These are phyloP conservation scores for Drosophila lutescens DNA, from an alignment of 2,888 invertebrate genomes.

Conservation along the genomic window DNA sequence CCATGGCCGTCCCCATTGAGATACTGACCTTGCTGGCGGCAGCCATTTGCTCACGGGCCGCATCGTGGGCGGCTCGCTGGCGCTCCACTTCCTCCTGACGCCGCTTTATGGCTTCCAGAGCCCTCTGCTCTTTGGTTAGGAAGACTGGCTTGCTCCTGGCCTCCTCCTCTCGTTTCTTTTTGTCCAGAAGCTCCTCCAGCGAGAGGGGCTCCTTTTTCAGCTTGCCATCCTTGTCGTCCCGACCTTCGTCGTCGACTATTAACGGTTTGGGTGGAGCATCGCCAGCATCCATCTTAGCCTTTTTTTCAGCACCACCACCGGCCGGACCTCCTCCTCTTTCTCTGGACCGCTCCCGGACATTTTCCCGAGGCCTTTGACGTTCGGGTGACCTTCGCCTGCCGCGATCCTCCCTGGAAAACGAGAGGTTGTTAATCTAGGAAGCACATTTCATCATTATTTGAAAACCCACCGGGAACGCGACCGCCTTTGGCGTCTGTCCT, in stretches of 20 bases:
- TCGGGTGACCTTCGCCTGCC: constrained; percentile 65
- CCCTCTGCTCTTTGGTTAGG: constrained; percentile 97
- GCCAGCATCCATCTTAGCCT: constrained; percentile 44
- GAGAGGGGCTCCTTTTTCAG: constrained; percentile 93
- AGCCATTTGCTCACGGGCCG: constrained; percentile 63
- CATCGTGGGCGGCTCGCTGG: constrained; percentile 88
- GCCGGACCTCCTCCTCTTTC: constrained; percentile 53
- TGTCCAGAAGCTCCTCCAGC: constrained; percentile 96
- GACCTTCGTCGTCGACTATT: constrained; percentile 84
- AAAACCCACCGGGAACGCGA: constrained; percentile 72
- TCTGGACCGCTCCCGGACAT: constrained; percentile 62
- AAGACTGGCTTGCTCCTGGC: constrained; percentile 98
- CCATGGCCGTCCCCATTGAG: constrained; percentile 62
- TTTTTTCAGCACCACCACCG: constrained; percentile 70
- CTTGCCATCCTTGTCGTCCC: constrained; percentile 61
- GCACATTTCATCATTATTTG: background rate
- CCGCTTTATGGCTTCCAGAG: constrained; percentile 93
- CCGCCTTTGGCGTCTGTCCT: constrained; percentile 69
- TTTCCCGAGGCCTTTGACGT: constrained; percentile 49
- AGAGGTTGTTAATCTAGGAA: too few relatives aligned
- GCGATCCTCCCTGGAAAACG: constrained; percentile 61
- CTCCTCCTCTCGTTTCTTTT: constrained; percentile 98
- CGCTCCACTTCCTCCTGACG: constrained; percentile 95
- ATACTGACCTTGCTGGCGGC: constrained; percentile 41
- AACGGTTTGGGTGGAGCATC: constrained; percentile 54